Base-by-base conservation (phyloP, 2,113 vertebrate species). In the Xenopus laevis region DNA sequence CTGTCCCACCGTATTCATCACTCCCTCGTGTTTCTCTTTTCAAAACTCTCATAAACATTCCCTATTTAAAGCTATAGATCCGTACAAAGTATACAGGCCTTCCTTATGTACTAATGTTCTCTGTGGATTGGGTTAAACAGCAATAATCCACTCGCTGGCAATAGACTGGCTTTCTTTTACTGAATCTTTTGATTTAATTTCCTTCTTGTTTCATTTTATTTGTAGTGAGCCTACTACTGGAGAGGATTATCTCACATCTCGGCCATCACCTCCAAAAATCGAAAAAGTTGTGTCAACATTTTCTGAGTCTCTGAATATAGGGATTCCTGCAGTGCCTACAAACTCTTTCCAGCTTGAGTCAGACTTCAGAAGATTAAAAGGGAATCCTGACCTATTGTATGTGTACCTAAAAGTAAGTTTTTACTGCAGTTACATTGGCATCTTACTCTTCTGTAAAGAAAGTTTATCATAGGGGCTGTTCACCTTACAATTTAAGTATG, bases 281-380 rank as follows among this genome's bases (percentile, higher is more conserved):
- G 83, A 79, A 72, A 76, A 73, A 33, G 53, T 80, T 45, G 7
- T 16, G 72, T 81, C 85, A 72, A 72, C 18, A 17, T 82, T 83
- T 65, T 71, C 33, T 2, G 47, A 4, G 44, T 71, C 82, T 0
- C 53, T 60, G 52, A 16, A 59, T 33, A 47, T 65, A 63, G 27
- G 78, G 30, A 69, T 92, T 59, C 95, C 95, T 81, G 81, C 84
- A n/a, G 68, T 93, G 70, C 95, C 97, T 78, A 21, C 87, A 66
- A 98, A 88, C 87, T 92, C 94, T 70, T 98, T 98, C 80, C 95
- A 98, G 78, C 91, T 99, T 47, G 97, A 98, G 81, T 85, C 94
- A 30, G 94, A 97, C 82, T 90, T 99, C 68, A 92, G 96, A 71
- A 94, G 90, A 79, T 84, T 98, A 20, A 89, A 93, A 80, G 82